Evolutionary conservation across 1,140 invertebrate genomes (phyloP), one percentile per base, ranked within the genome.

Genomic region (Cydia splendana): DNA sequence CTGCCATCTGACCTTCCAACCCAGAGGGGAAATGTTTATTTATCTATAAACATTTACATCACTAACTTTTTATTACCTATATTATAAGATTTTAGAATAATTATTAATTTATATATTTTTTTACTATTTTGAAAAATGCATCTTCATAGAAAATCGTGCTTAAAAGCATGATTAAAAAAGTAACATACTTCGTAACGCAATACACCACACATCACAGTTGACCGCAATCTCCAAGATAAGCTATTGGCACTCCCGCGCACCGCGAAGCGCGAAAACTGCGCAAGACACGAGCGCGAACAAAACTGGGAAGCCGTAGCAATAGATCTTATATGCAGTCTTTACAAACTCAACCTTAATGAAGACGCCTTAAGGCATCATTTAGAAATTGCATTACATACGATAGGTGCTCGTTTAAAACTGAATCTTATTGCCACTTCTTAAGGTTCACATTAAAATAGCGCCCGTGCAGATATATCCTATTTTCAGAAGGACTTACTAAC

Each of bases 191-290:
- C 24, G 20, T 24, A 62, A 62, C 57, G 57, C 20, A 62, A 62
- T 4, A 53, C 24, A 12, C 67, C 67, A 71, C 30, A 42, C 67
- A 34, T 18, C 28, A 67, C 65, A 67, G 65, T 3, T 24, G 65
- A 34, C 67, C 67, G 67, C 30, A 75, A 51, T 62, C 73, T 30
- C 24, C 48, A 62, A 76, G 77, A 77, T 80, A 67, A 67, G 67
- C 77, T 75, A 76, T 77, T 75, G 76, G 42, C 57, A 78, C 76
- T 84, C 82, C 77, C 76, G 78, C 79, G 82, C 85, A 77, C 81
- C 80, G 79, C 76, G 45, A 76, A 85, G 82, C 85, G 77, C 83
- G 81, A 83, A 86, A 86, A 80, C 77, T 73, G 18, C 45, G 51
- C 45, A 13, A 18, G 38, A 20, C 71, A 53, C 51, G 51, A 53